Evolutionary conservation across 2,113 vertebrate genomes (phyloP), one percentile per base, ranked within the genome.

Genomic region (Oryzias woworae): DNA sequence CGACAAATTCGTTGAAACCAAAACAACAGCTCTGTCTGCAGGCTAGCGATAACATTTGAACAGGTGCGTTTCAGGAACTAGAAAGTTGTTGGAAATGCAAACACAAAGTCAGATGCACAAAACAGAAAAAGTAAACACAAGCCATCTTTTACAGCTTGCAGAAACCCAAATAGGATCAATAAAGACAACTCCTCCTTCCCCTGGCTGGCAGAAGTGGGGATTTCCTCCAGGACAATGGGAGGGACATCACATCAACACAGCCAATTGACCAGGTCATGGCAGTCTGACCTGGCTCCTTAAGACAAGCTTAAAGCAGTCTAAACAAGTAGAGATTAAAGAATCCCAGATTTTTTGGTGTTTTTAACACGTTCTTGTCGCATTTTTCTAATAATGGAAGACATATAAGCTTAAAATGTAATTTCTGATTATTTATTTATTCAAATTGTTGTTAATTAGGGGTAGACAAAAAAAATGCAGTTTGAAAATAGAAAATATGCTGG

Each of bases 321-420:
- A 50, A 31, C 58, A 47, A 78, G 69, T 59, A 66, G 7, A 58
- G 4, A 36, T 36, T 36, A 43, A 44, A 59, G 73, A 82, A 79
- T 73, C 77, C 73, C 62, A 72, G 41, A 64, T 68, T 41, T 15
- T 12, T 28, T 54, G 44, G 18, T 24, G 26, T 6, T 5, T 28
- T 28, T 28, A 28, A 28, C 26, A 28, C 5, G 1, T 28, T 28
- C 26, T 28, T 28, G 26, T 28, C 5, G 26, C 1, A 28, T 28
- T 28, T 28, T 26, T 28, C 7, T 5, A 28, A 28, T 5, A 4
- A 28, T 28, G 5, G 5, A 28, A 6, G 5, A 26, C 3, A 26
- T 26, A 28, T 28, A 28, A 28, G 26, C 26, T 28, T 6, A 28
- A 5, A 4, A 28, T 28, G 5, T 1, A 28, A 28, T 28, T 4